phyloP scores from a whole-genome alignment of 1,140 invertebrate species.

The Drosophila teissieri region DNA sequence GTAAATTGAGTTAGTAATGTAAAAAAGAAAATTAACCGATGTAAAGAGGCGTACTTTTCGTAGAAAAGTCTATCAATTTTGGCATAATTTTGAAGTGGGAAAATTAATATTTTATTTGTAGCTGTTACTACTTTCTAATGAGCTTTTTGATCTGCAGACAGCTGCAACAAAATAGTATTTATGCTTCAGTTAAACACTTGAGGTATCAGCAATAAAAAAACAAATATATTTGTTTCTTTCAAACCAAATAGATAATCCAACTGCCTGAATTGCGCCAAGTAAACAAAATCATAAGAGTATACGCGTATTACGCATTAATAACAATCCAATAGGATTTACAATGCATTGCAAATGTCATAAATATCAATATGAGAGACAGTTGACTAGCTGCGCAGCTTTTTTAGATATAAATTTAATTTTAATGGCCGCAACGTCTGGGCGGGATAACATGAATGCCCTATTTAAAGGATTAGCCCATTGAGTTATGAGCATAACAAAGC shows the following conservation, averaged over 20 bases:
- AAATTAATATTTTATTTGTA: no score
- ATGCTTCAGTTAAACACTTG: no score
- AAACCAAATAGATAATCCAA: background rate
- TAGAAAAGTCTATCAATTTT: background rate
- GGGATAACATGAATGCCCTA: conserved; percentile 83
- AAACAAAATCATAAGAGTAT: conserved; percentile 31
- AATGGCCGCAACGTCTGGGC: conserved; percentile 65
- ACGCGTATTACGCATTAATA: conserved; percentile 39
- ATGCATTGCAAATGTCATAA: conserved; percentile 80
- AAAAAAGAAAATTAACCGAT: background rate
- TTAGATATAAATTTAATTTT: conserved; percentile 80
- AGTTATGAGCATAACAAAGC: conserved; percentile 71
- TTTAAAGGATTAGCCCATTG: conserved; percentile 81
- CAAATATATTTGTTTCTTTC: background rate
- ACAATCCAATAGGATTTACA: conserved; percentile 75
- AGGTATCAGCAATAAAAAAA: no score
- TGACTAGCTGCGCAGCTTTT: conserved; percentile 27
- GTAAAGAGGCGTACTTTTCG: background rate
- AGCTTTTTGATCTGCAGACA: no score
- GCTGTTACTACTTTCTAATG: no score
- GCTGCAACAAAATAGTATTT: background rate
- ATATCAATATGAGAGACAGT: conserved; percentile 76
- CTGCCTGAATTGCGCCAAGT: background rate
- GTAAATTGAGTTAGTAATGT: conserved; percentile 61
- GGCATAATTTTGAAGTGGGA: no score